These are phyloP conservation scores for Phaedon cochleariae DNA, from an alignment of 2,888 invertebrate species.

Conservation along the genomic window DNA sequence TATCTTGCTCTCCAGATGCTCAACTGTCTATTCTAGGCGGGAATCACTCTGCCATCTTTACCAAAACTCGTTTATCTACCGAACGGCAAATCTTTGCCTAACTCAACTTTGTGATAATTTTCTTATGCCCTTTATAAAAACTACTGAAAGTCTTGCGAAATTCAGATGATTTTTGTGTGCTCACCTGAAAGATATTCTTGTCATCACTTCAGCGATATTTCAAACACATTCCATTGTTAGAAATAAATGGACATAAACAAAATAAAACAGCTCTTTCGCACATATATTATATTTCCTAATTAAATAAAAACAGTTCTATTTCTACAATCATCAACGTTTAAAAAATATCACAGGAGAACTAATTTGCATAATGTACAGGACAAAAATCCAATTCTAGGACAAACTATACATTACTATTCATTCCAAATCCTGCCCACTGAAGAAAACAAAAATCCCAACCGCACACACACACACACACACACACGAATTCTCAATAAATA, in stretches of 20 bases:
- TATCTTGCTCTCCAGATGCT: conserved; percentile 78
- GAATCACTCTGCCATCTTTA: conserved; percentile 64
- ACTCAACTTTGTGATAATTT: no score
- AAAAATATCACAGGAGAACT: conserved; percentile 29
- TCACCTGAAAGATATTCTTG: no score
- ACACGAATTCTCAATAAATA: conserved; percentile 60
- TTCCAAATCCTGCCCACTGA: conserved; percentile 12
- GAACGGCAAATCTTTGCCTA: no score
- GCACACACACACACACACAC: no score
- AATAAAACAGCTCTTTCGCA: background rate
- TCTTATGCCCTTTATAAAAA: no score
- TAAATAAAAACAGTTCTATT: background rate
- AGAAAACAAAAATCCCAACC: conserved; percentile 21
- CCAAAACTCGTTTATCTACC: no score
- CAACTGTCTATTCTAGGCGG: conserved; percentile 66
- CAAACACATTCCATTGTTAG: no score
- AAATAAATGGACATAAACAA: no score
- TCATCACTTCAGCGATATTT: no score
- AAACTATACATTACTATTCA: background rate
- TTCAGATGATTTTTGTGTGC: no score
- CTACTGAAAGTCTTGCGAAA: no score
- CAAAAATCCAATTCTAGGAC: background rate
- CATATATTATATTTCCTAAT: background rate
- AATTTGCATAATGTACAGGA: conserved; percentile 23
- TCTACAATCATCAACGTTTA: background rate